Percentiles rank a stretch among this genome's conserved stretches.
Conservation (phyloP, 2,797 vertebrate species). For the Hoplostethus atlanticus region DNA sequence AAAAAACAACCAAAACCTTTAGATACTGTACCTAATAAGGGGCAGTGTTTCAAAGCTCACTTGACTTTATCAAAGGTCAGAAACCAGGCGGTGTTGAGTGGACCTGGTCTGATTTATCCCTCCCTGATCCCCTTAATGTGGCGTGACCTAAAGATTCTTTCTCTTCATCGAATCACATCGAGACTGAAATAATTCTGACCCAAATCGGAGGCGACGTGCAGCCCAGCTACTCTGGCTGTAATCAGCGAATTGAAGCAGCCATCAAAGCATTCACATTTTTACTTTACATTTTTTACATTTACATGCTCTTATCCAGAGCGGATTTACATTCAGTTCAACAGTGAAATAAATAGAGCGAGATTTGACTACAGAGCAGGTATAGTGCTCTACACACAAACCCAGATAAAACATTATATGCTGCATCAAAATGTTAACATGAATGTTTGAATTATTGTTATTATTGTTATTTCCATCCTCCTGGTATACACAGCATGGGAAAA, state of each 20-base stretch:
- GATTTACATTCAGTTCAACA: conserved; percentile 36
- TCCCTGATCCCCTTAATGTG: background rate
- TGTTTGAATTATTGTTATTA: too few relatives aligned
- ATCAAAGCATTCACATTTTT: too few relatives aligned
- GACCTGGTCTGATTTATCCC: background rate
- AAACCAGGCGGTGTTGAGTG: background rate
- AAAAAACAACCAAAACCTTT: too few relatives aligned
- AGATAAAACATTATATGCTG: background rate
- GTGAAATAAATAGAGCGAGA: conserved; percentile 14
- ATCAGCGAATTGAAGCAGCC: too few relatives aligned
- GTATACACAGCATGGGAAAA: conserved; percentile 31
- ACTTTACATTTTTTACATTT: too few relatives aligned
- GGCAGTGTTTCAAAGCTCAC: background rate
- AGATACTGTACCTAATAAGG: background rate
- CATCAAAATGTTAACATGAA: background rate
- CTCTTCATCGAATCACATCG: background rate
- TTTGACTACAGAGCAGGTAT: conserved; percentile 4
- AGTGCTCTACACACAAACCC: background rate
- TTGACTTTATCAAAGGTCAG: conserved; percentile 27
- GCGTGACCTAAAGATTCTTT: background rate
- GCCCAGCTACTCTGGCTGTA: background rate
- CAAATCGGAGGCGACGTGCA: background rate
- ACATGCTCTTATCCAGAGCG: conserved; percentile 25
- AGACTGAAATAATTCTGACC: background rate
- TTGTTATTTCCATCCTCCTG: background rate